Evolutionary conservation across 2,113 vertebrate genomes (phyloP).

Genomic region (Gracilinanus agilis): DNA sequence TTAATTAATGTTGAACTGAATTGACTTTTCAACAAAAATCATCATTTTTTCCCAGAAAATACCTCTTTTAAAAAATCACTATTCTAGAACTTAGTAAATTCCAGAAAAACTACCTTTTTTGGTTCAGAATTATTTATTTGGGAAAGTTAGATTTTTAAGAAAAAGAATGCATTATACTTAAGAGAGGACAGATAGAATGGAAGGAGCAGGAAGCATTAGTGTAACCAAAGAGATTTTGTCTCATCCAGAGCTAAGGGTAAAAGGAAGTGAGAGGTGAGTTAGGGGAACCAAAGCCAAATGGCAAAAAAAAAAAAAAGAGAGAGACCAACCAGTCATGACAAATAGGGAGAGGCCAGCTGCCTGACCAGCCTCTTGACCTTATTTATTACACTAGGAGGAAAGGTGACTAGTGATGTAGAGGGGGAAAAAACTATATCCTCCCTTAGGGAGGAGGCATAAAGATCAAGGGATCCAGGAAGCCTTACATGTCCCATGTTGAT

Average conservation of each 20-base stretch:
- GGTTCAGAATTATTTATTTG: neutral
- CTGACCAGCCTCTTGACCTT: constrained; percentile 62
- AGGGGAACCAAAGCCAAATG: constrained; percentile 57
- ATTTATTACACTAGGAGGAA: constrained; percentile 44
- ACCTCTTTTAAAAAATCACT: neutral
- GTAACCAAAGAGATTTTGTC: neutral
- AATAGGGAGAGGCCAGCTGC: constrained; percentile 32
- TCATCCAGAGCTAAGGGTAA: constrained; percentile 12
- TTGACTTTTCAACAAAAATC: neutral
- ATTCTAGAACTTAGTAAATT: constrained; percentile 35
- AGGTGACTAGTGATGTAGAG: constrained; percentile 24
- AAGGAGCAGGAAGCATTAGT: neutral
- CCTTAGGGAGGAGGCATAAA: constrained; percentile 68
- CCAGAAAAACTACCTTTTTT: constrained; percentile 7
- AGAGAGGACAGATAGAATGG: neutral
- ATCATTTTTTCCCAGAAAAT: constrained; percentile 19
- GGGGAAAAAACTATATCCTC: constrained; percentile 56
- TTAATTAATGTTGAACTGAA: neutral
- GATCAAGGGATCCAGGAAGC: constrained; percentile 62
- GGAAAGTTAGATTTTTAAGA: neutral
- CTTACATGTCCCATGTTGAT: constrained; percentile 53
- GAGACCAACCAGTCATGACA: constrained; percentile 60
- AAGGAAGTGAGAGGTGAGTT: constrained; percentile 54
- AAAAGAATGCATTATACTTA: neutral
- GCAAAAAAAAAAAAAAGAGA: constrained; percentile 60